Conservation (phyloP, 2,113 vertebrate genomes). For the Rhea pennata region DNA sequence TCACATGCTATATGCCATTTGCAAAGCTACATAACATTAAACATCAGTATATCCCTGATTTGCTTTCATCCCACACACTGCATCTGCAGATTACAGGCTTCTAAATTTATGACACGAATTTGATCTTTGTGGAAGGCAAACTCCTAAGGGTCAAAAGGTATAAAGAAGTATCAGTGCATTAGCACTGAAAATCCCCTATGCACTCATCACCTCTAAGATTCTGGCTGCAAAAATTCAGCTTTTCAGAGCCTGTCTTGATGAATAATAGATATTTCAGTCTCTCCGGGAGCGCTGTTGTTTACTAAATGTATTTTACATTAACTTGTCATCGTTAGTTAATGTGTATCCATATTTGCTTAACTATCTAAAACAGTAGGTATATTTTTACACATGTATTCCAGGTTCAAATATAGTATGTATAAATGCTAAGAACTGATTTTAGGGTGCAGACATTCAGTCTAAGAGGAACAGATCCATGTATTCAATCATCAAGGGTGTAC, state of each 20-base stretch:
- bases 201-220: background rate
- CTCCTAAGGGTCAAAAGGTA: background rate
- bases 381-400: background rate
- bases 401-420: background rate
- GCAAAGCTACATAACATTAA: background rate
- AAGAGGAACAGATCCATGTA: background rate
- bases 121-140: slow-evolving; percentile 7
- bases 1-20: background rate
- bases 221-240: background rate
- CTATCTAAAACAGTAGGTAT: background rate
- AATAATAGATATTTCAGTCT: background rate
- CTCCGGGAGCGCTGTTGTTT: background rate
- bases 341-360: background rate
- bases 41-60: background rate
- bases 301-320: background rate
- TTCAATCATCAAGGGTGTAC: background rate
- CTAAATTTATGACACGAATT: background rate
- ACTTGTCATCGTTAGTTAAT: background rate
- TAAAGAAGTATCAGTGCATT: background rate
- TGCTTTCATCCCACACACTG: background rate
- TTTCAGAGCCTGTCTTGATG: background rate
- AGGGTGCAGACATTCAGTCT: background rate
- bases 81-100: background rate
- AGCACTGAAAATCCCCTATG: background rate
- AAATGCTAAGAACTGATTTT: background rate